phyloP scores from a whole-genome alignment of 37 sponge, comb jelly and placozoan species.

The Geodia barretti region DNA sequence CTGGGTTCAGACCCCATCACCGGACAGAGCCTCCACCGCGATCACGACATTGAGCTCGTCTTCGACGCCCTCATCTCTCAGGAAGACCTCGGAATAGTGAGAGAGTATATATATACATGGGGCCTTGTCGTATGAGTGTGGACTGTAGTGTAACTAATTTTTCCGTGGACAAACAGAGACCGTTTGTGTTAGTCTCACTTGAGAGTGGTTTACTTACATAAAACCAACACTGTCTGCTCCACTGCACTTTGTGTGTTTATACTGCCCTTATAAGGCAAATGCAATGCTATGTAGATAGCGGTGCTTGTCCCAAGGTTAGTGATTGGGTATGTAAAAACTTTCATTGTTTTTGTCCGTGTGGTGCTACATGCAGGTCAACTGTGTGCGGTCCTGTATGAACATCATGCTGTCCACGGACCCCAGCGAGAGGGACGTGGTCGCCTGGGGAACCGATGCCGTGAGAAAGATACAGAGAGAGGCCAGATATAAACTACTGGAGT shows the following conservation, averaged over 20 bases:
- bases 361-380: conserved; percentile 55
- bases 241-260: no score
- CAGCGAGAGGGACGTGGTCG: conserved; percentile 33
- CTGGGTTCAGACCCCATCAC: conserved; percentile 84
- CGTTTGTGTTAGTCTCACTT: neutral
- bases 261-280: no score
- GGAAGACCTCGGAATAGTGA: conserved; percentile 63
- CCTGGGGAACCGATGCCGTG: conserved; percentile 36
- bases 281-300: neutral
- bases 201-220: neutral
- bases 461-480: conserved; percentile 50
- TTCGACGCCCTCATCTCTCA: conserved; percentile 84
- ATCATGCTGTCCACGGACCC: conserved; percentile 50
- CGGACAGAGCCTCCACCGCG: conserved; percentile 58
- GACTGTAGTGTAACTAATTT: neutral
- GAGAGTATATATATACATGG: neutral
- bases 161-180: neutral
- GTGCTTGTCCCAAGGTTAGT: neutral
- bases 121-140: no score
- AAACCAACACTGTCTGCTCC: no score
- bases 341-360: neutral
- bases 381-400: conserved; percentile 26
- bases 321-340: no score
- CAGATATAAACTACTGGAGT: conserved; percentile 38
- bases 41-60: conserved; percentile 85